Evolutionary conservation across 2,113 vertebrate species (phyloP).

Genomic region (Tetrax tetrax): DNA sequence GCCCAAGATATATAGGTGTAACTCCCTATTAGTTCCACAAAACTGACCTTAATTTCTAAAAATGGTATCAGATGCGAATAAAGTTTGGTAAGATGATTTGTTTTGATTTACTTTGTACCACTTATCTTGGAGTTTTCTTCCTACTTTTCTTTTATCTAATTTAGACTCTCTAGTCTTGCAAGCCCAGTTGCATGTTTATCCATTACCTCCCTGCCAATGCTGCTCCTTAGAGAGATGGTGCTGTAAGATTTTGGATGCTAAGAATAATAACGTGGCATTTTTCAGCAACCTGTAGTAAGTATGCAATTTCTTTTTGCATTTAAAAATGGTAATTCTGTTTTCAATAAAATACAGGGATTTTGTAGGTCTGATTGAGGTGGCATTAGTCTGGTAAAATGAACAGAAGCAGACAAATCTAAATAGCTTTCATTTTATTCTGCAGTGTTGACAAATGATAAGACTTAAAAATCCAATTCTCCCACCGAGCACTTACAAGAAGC

Average conservation of each 20-base stretch:
- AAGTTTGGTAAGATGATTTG: conserved; percentile 84
- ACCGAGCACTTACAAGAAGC: conserved; percentile 18
- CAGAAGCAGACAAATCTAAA: conserved; percentile 45
- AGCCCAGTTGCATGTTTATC: conserved; percentile 72
- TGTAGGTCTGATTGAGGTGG: conserved; percentile 40
- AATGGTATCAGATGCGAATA: conserved; percentile 86
- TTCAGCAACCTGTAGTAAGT: conserved; percentile 51
- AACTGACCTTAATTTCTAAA: conserved; percentile 89
- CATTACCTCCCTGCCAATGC: conserved; percentile 71
- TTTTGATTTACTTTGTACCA: conserved; percentile 85
- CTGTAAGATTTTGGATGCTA: conserved; percentile 70
- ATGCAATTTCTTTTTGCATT: conserved; percentile 33
- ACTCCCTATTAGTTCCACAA: conserved; percentile 85
- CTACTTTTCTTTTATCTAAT: conserved; percentile 83
- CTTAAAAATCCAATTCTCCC: conserved; percentile 57
- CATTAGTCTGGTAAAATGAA: conserved; percentile 31
- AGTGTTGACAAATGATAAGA: conserved; percentile 45
- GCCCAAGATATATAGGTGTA: conserved; percentile 85
- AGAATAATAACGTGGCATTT: conserved; percentile 69
- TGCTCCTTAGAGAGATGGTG: conserved; percentile 71
- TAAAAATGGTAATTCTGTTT: conserved; percentile 47
- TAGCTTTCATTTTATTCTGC: conserved; percentile 49
- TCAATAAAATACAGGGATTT: conserved; percentile 31
- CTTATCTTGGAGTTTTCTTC: conserved; percentile 82
- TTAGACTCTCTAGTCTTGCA: conserved; percentile 74